Conservation (phyloP, 2,888 invertebrate genomes). For the Erynnis tages region DNA sequence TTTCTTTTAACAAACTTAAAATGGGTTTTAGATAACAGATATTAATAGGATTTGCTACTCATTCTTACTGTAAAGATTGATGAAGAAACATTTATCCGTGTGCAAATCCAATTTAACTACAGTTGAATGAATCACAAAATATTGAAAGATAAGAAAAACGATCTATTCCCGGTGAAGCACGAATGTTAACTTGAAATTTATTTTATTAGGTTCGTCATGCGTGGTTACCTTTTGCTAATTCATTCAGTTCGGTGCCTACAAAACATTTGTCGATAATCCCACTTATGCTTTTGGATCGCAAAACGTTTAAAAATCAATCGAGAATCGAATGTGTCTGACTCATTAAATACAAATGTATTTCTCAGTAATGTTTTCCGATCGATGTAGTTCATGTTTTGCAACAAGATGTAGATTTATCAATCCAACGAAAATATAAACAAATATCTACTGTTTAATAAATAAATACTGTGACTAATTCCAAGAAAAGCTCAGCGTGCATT, state of each 20-base stretch:
- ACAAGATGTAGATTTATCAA: background rate
- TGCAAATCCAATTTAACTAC: no score
- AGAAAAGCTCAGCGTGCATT: no score
- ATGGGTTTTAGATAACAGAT: no score
- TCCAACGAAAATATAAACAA: background rate
- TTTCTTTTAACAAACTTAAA: no score
- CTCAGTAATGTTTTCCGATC: conserved; percentile 40
- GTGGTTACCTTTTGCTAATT: conserved; percentile 33
- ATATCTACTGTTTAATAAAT: background rate
- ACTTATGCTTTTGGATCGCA: conserved; percentile 1
- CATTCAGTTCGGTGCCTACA: background rate
- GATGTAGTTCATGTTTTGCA: conserved; percentile 6
- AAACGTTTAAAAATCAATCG: conserved; percentile 7
- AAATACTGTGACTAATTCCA: background rate
- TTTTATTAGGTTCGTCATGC: no score
- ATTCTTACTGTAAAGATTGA: no score
- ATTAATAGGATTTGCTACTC: no score
- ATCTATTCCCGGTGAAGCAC: conserved; percentile 32
- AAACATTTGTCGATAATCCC: background rate
- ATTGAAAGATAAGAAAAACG: conserved; percentile 40
- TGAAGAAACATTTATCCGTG: no score
- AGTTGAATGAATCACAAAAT: conserved; percentile 31
- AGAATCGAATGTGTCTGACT: conserved; percentile 35
- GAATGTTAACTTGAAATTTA: conserved; percentile 41
- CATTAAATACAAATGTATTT: conserved; percentile 38